Evolutionary conservation across 2,797 vertebrate species (phyloP), one percentile per base, ranked within the genome.

Genomic region (Lindbergichthys nudifrons): DNA sequence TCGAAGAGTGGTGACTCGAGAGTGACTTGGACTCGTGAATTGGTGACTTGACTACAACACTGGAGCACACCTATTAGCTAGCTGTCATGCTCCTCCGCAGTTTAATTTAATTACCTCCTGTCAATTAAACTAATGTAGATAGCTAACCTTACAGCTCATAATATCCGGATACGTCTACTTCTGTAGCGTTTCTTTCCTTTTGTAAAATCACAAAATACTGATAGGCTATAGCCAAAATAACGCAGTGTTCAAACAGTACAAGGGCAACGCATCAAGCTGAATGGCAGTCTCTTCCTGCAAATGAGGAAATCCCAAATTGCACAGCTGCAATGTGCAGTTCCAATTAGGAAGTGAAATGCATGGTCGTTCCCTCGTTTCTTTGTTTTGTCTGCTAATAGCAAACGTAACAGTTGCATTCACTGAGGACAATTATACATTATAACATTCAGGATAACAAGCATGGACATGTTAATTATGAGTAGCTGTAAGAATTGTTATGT

Each of bases 121-220:
- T 26, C 26, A 26, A 26, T 26, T 26, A 26, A 26, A 26, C 26
- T 26, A 26, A 26, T 26, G 23, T 14, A 65, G 8, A 6, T 1
- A 39, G 11, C 3, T 2, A 4, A 8, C 9, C 21, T 21, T 5
- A 32, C 18, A 19, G 13, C 23, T 67, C 12, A 6, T 11, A 39
- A 39, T 9, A 41, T 12, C 36, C 8, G 36, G 1, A 23, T 18
- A 14, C 0, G 1, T 11, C 0, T 19, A 1, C n/a, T 10, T 12
- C 3, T n/a, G 32, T 26, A 6, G 15, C 4, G 7, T 51, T 42
- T 51, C 8, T 42, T 14, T 10, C 4, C 1, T 26, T 26, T 26
- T 26, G 1, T 26, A 5, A 26, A 26, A 26, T 26, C 26, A 26
- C 26, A 26, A 26, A 26, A 26, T 26, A 26, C 26, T 26, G 26